These are phyloP conservation scores for Cryptotis parvus DNA, from an alignment of 2,113 vertebrate genomes.

Conservation along the genomic window DNA sequence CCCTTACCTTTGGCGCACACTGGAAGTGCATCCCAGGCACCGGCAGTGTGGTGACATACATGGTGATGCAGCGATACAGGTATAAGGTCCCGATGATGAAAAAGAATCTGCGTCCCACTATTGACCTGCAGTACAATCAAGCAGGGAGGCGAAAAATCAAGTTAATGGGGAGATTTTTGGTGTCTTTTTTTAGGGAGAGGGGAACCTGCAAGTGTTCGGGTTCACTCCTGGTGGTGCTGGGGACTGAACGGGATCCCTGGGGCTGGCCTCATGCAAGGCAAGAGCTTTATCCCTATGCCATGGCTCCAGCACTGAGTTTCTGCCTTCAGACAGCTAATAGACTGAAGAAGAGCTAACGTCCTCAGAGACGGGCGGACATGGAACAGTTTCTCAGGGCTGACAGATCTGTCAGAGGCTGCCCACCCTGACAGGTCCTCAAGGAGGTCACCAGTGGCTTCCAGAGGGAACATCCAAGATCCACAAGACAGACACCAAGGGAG, in stretches of 20 bases:
- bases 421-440: not conserved
- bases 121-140: slow-evolving; percentile 89
- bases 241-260: too few species aligned
- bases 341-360: not conserved
- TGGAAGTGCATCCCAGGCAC: slow-evolving; percentile 98
- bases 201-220: not conserved
- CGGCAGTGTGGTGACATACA: slow-evolving; percentile 97
- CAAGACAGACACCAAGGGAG: not conserved
- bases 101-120: slow-evolving; percentile 95
- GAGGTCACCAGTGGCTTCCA: not conserved
- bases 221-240: too few species aligned
- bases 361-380: not conserved
- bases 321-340: not conserved
- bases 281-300: too few species aligned
- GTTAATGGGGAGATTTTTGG: not conserved
- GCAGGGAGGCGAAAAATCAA: not conserved
- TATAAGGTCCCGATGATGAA: slow-evolving; percentile 98
- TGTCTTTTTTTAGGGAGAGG: too few species aligned
- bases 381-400: not conserved
- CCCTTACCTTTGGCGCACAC: slow-evolving; percentile 95
- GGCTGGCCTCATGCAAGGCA: too few species aligned
- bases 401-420: not conserved
- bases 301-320: too few species aligned
- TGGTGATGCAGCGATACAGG: slow-evolving; percentile 97
- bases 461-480: not conserved